Percentiles rank a stretch among this genome's conserved stretches.
Conservation (phyloP, 1,140 invertebrate species). For the Lordiphosa stackelbergi region DNA sequence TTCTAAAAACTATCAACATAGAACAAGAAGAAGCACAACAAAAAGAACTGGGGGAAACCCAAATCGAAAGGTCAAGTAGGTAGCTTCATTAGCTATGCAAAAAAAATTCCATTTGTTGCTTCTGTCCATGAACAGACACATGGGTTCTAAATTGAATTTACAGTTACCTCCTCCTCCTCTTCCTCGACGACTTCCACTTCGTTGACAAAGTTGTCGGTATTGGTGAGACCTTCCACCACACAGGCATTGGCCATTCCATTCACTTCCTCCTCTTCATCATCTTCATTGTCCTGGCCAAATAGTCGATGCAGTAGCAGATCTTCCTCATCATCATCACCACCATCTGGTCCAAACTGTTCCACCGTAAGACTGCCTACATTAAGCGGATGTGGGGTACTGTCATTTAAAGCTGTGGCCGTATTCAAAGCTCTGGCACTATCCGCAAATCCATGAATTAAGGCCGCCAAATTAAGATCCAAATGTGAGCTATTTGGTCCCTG, state of each 20-base stretch:
- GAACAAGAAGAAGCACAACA: too few relatives aligned
- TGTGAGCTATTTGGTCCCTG: slow-evolving; percentile 47
- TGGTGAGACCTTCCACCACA: slow-evolving; percentile 56
- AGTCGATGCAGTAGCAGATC: slow-evolving; percentile 31
- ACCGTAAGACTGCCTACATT: slow-evolving; percentile 39
- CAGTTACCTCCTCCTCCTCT: slow-evolving; percentile 61
- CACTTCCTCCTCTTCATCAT: slow-evolving; percentile 32
- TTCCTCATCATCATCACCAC: slow-evolving; percentile 24
- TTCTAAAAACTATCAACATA: too few relatives aligned
- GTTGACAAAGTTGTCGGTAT: slow-evolving; percentile 49
- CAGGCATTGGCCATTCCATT: slow-evolving; percentile 46
- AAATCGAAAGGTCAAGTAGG: too few relatives aligned
- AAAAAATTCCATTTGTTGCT: not conserved
- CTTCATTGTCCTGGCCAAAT: slow-evolving; percentile 27
- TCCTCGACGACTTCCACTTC: slow-evolving; percentile 45
- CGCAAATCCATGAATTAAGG: slow-evolving; percentile 51
- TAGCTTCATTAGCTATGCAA: not conserved
- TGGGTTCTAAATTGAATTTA: not conserved
- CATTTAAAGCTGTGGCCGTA: slow-evolving; percentile 50
- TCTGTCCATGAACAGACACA: slow-evolving; percentile 5
- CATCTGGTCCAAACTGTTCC: slow-evolving; percentile 39
- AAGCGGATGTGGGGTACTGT: slow-evolving; percentile 66
- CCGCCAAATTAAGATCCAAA: slow-evolving; percentile 58
- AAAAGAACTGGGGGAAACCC: too few relatives aligned
- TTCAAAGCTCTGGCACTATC: slow-evolving; percentile 22